These are phyloP conservation scores for Lasiurus cinereus DNA, from an alignment of 2,113 vertebrate genomes.

Conservation along the genomic window DNA sequence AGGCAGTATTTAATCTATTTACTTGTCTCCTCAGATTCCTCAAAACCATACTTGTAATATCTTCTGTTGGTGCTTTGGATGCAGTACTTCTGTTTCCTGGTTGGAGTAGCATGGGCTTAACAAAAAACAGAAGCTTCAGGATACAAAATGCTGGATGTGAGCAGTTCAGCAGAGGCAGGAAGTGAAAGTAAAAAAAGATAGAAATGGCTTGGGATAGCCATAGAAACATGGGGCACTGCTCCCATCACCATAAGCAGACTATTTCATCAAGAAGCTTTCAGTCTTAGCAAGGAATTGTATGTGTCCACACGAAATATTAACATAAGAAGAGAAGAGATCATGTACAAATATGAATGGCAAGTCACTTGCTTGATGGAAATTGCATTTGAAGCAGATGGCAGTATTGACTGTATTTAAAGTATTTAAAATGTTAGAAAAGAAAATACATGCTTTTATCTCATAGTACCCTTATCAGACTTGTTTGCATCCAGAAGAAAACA, in stretches of 20 bases:
- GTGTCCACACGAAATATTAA: background rate
- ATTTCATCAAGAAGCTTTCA: background rate
- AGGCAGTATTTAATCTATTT: too few species aligned
- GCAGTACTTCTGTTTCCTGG: background rate
- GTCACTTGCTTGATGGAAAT: background rate
- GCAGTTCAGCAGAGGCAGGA: background rate
- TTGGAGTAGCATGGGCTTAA: background rate
- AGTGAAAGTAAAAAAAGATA: conserved; percentile 36
- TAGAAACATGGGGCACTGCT: background rate
- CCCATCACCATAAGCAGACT: background rate
- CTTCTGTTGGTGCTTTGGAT: background rate
- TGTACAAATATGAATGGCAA: background rate
- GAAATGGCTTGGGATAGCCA: background rate
- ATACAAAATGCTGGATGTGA: background rate
- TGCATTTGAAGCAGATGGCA: background rate
- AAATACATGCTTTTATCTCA: background rate
- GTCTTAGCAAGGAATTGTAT: background rate
- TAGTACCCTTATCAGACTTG: background rate
- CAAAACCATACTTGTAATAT: background rate
- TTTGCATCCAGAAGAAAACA: background rate
- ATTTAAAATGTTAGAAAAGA: background rate
- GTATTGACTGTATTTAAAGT: background rate
- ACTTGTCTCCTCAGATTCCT: background rate
- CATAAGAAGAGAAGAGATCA: background rate
- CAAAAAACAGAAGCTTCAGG: background rate